A percentile compares a stretch with the other conserved stretches of the same genome.
These are phyloP conservation scores for Onthophagus sagittarius DNA, from an alignment of 2,888 invertebrate genomes.

Conservation along the genomic window DNA sequence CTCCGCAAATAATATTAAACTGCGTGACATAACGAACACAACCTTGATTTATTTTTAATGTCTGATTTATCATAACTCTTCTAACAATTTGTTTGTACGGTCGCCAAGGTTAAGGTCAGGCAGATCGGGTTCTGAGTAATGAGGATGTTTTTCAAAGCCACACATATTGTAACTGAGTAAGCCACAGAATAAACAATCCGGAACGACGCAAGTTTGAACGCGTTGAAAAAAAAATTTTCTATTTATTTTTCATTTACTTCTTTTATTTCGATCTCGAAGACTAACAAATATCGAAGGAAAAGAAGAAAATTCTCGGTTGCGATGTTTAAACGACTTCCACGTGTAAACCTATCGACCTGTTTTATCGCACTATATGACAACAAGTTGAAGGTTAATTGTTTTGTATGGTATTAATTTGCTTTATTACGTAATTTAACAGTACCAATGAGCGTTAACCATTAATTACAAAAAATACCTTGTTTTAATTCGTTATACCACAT, in stretches of 20 bases:
- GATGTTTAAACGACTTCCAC: conserved; percentile 17
- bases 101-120: conserved; percentile 24
- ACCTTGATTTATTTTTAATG: conserved; percentile 26
- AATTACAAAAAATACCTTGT: neutral
- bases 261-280: neutral
- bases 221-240: neutral
- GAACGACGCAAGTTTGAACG: neutral
- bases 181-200: neutral
- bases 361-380: conserved; percentile 22
- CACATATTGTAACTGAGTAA: neutral
- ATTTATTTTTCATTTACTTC: too few species aligned
- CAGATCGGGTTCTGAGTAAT: conserved; percentile 20
- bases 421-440: neutral
- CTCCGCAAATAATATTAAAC: neutral
- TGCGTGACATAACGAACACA: conserved; percentile 1
- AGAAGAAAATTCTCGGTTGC: neutral
- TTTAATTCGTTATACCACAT: too few species aligned
- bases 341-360: conserved; percentile 25
- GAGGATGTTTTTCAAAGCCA: conserved; percentile 12
- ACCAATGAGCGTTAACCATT: neutral
- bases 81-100: conserved; percentile 24
- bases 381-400: conserved; percentile 25
- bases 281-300: neutral
- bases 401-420: conserved; percentile 14
- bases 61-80: conserved; percentile 23